phyloP scores from a whole-genome alignment of 1,140 invertebrate genomes.

The Bombus pyrosoma region DNA sequence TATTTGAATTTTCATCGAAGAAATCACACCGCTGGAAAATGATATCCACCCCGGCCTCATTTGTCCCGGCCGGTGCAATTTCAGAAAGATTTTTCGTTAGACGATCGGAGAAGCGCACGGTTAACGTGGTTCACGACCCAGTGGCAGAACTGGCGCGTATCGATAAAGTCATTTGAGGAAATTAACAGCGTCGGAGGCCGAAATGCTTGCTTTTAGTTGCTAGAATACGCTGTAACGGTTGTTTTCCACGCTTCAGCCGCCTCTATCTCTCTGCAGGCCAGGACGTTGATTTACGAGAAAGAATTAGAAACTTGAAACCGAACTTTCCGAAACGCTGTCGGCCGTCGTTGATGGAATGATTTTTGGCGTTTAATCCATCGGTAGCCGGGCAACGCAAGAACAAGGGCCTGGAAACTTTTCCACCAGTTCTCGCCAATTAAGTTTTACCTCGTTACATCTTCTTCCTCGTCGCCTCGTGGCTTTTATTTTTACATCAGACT shows the following conservation, averaged over 20 bases:
- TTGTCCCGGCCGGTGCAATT: neutral
- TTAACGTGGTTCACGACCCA: neutral
- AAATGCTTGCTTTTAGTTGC: neutral
- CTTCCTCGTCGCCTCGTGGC: neutral
- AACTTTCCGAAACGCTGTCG: slow-evolving; percentile 22
- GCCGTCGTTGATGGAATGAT: slow-evolving; percentile 21
- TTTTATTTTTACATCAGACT: slow-evolving; percentile 50
- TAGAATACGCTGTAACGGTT: neutral
- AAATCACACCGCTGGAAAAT: neutral
- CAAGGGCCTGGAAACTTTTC: neutral
- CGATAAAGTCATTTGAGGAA: slow-evolving; percentile 19
- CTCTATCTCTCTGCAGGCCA: neutral
- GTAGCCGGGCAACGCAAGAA: neutral
- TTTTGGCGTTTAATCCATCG: slow-evolving; percentile 47
- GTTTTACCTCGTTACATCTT: slow-evolving; percentile 35
- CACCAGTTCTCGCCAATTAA: slow-evolving; percentile 16
- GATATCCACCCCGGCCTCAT: fast-evolving
- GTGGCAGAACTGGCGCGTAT: neutral
- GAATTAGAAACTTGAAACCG: slow-evolving; percentile 15
- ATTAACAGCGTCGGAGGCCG: neutral
- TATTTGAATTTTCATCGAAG: neutral
- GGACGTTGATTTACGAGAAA: slow-evolving; percentile 25
- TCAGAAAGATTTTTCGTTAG: neutral
- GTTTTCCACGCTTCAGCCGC: neutral
- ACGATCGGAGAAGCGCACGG: neutral